Evolutionary conservation across 2,888 invertebrate genomes (phyloP).

Genomic region (Candidula unifasciata): DNA sequence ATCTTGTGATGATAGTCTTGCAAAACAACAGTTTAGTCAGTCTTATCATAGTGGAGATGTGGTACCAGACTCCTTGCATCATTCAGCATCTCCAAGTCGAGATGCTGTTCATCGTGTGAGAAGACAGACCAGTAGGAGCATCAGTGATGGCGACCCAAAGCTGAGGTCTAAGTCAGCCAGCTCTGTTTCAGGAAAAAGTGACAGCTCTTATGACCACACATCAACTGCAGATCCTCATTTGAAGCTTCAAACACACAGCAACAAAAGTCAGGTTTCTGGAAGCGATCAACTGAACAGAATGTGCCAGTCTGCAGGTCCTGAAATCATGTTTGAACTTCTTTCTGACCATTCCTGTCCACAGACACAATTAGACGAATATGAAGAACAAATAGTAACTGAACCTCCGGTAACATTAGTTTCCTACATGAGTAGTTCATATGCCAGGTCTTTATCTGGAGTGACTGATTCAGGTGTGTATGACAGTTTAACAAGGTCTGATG

Average conservation of each 20-base stretch:
- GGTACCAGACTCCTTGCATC: constrained; percentile 58
- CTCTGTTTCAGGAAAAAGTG: constrained; percentile 59
- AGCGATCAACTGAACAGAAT: constrained; percentile 12
- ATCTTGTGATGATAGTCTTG: constrained; percentile 62
- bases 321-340: neutral
- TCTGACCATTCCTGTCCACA: neutral
- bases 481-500: constrained; percentile 44
- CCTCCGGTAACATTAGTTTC: neutral
- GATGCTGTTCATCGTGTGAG: constrained; percentile 32
- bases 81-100: constrained; percentile 56
- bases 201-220: constrained; percentile 14
- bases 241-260: constrained; percentile 40
- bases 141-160: constrained; percentile 59
- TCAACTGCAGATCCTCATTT: constrained; percentile 45
- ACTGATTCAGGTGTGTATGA: constrained; percentile 49
- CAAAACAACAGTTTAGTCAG: constrained; percentile 60
- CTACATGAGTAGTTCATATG: constrained; percentile 34
- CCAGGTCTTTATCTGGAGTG: constrained; percentile 44
- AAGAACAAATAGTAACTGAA: neutral
- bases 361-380: neutral
- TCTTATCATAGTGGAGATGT: constrained; percentile 60
- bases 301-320: constrained; percentile 45
- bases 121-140: constrained; percentile 28
- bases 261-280: neutral
- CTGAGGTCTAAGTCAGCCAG: constrained; percentile 68